Evolutionary conservation across 2,888 invertebrate genomes (phyloP), one percentile per base, ranked within the genome.

Genomic region (Orthosia gracilis): DNA sequence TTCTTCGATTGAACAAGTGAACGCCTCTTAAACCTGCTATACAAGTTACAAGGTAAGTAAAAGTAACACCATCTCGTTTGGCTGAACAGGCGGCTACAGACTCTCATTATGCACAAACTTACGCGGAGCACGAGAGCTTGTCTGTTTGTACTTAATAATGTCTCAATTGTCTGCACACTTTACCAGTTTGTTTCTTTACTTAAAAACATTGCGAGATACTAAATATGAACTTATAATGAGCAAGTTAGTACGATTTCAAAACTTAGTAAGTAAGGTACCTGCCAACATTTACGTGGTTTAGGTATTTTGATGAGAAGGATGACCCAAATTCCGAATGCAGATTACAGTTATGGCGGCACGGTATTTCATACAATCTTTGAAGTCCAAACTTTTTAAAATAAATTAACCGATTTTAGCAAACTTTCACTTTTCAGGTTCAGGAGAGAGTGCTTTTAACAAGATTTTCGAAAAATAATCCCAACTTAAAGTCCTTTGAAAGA

Each of bases 141-240:
- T 71, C 80, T 84, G 77, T 82, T 82, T 73, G 75, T 83, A 78
- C 77, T 76, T 82, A 85, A 80, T 82, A 85, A 74, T 73, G 76
- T 65, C 78, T 82, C 76, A 78, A 80, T 78, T 84, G 77, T 80
- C 76, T 76, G 52, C 68, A 64, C 50, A 21, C 23, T 55, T 61
- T 63, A 52, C 45, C 18, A 58, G 31, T 52, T 21, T 64, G n/a
- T 59, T 13, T 26, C 17, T 58, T 69, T 58, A 26, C n/a, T 58
- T 62, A 5, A 45, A 49, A 67, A 4, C 17, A 45, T 18, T 15
- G 40, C 26, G 15, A n/a, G 31, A 45, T 61, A 52, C 5, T 49
- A 7, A 40, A 40, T 1, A 40, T 54, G 18, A 23, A 18, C 17
- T 40, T 61, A 11, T 17, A 40, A 18, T 31, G 21, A 4, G 15